Percentiles rank a stretch among this genome's conserved stretches.
These are phyloP conservation scores for Acanthoscelides obtectus DNA, from an alignment of 2,888 invertebrate genomes.

Conservation along the genomic window DNA sequence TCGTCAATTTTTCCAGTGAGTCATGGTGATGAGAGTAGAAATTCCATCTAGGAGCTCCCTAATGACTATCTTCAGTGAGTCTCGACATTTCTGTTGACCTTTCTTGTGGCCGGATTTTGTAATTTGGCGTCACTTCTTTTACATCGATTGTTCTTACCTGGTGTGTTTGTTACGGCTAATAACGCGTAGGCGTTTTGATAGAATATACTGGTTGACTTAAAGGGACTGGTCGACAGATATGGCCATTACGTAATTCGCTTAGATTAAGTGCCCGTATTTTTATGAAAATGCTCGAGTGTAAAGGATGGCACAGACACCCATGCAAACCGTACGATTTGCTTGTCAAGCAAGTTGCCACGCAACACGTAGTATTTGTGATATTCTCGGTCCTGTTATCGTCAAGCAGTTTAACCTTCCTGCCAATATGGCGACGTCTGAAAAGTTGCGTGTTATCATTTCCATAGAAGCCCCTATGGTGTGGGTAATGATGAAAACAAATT, in stretches of 20 bases:
- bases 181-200: not conserved
- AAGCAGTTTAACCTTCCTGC: too few relatives aligned
- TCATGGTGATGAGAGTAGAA: not conserved
- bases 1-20: not conserved
- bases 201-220: not conserved
- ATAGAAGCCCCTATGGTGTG: too few relatives aligned
- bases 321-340: too few relatives aligned
- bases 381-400: too few relatives aligned
- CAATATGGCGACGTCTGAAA: too few relatives aligned
- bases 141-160: not conserved
- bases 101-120: not conserved
- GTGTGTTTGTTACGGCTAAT: not conserved
- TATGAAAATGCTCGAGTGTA: not conserved
- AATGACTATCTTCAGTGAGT: not conserved
- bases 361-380: too few relatives aligned
- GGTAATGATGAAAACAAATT: too few relatives aligned
- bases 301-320: not conserved
- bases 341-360: too few relatives aligned
- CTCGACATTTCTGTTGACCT: not conserved
- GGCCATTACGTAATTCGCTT: not conserved
- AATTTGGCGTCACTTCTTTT: not conserved
- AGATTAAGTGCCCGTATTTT: not conserved
- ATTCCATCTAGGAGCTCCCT: not conserved
- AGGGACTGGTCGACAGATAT: not conserved
- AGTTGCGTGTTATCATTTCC: too few relatives aligned